Conservation (phyloP, 2,113 vertebrate species). For the Eretmochelys imbricata region DNA sequence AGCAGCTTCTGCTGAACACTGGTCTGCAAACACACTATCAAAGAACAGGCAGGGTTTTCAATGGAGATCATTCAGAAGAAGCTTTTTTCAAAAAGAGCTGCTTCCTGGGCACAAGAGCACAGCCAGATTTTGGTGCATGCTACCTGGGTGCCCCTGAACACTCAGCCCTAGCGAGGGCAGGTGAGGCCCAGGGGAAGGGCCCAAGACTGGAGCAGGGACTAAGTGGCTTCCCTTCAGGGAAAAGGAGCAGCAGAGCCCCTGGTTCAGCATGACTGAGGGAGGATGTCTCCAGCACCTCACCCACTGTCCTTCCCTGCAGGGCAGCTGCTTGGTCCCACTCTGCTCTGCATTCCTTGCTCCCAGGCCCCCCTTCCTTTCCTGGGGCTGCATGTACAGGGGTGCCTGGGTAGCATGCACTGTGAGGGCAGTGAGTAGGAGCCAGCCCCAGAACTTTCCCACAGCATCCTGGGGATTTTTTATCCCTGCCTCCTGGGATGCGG, state of each 20-base stretch:
- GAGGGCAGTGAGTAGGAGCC: background rate
- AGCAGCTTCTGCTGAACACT: background rate
- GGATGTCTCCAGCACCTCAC: background rate
- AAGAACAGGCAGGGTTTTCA: background rate
- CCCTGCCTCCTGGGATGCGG: background rate
- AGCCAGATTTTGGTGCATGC: background rate
- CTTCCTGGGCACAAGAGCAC: background rate
- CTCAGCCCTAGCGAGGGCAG: background rate
- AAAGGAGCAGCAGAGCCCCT: background rate
- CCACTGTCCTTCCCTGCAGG: background rate
- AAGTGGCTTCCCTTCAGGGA: background rate
- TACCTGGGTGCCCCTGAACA: background rate
- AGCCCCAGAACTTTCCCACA: background rate
- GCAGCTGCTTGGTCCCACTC: background rate
- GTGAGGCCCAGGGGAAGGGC: background rate
- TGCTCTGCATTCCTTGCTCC: background rate
- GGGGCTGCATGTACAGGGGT: background rate
- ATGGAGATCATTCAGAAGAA: background rate
- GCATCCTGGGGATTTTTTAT: background rate
- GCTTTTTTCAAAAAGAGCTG: background rate
- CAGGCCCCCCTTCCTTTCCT: background rate
- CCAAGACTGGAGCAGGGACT: background rate
- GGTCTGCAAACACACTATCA: background rate
- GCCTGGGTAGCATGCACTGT: background rate
- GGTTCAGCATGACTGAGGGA: background rate